phyloP scores from a whole-genome alignment of 2,797 vertebrate species.

The Scarus forsteni region DNA sequence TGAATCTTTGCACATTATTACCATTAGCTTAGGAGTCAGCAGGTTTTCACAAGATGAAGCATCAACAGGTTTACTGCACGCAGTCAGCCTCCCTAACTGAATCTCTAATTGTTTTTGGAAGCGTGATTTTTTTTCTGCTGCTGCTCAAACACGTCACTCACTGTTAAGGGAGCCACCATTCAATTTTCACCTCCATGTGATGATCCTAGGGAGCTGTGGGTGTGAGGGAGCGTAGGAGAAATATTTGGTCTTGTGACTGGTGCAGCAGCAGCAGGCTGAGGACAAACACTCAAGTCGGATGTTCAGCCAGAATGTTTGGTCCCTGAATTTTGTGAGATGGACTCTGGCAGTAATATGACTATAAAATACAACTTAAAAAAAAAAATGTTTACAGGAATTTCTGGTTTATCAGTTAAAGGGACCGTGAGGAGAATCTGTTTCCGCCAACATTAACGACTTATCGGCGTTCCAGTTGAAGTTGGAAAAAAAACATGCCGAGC shows the following conservation, averaged over 20 bases:
- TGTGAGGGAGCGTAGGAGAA: conserved; percentile 46
- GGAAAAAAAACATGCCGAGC: too few relatives aligned
- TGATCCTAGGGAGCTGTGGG: conserved; percentile 50
- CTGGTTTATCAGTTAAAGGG: too few relatives aligned
- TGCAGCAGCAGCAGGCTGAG: conserved; percentile 23
- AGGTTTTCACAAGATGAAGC: conserved; percentile 46
- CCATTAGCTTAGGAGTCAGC: conserved; percentile 70
- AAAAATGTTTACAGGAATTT: too few relatives aligned
- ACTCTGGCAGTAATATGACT: not conserved
- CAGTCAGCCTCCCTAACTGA: conserved; percentile 23
- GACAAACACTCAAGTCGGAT: not conserved
- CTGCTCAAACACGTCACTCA: conserved; percentile 40
- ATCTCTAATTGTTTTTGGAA: conserved; percentile 27
- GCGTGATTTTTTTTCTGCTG: conserved; percentile 45
- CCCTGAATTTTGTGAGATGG: conserved; percentile 1
- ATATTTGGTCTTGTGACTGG: conserved; percentile 21
- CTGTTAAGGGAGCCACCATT: conserved; percentile 76
- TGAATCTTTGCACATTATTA: conserved; percentile 54
- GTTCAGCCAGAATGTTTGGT: conserved; percentile 9
- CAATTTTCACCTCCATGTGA: conserved; percentile 79
- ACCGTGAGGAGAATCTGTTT: too few relatives aligned
- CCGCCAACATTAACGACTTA: too few relatives aligned
- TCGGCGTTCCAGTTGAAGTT: too few relatives aligned
- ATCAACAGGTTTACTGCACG: conserved; percentile 34
- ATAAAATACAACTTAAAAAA: too few relatives aligned